Evolutionary conservation across 1,140 invertebrate genomes (phyloP).

Genomic region (Dreissena rostriformis): DNA sequence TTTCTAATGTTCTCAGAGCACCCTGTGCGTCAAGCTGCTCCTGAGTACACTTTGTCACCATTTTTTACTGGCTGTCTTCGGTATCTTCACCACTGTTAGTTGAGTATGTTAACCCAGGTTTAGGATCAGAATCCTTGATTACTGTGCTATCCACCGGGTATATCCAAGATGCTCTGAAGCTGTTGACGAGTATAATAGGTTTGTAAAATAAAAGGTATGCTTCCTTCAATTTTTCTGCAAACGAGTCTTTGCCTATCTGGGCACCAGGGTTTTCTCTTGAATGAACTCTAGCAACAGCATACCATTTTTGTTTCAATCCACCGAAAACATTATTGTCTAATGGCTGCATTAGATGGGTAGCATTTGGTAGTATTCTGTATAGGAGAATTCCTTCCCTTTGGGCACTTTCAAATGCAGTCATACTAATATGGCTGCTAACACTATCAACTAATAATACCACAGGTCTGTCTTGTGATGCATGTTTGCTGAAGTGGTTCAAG

Average conservation of each 20-base stretch:
- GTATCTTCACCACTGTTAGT: neutral
- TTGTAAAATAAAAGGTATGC: neutral
- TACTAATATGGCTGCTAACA: too few species aligned
- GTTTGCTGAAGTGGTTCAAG: too few species aligned
- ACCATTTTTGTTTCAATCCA: slow-evolving; percentile 37
- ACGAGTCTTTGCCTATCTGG: too few species aligned
- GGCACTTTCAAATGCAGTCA: slow-evolving; percentile 33
- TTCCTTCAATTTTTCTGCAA: too few species aligned
- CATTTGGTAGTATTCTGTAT: slow-evolving; percentile 57
- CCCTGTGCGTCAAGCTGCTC: neutral
- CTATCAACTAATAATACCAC: slow-evolving; percentile 52
- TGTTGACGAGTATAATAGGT: neutral
- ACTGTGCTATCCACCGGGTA: too few species aligned
- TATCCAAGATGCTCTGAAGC: too few species aligned
- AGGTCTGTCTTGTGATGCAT: slow-evolving; percentile 50
- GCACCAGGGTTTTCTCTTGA: too few species aligned
- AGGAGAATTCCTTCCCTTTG: slow-evolving; percentile 34
- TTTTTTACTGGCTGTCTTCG: neutral
- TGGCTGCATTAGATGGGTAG: slow-evolving; percentile 58
- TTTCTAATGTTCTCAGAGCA: too few species aligned
- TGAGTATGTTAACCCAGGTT: too few species aligned
- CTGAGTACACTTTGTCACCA: neutral
- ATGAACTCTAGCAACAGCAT: neutral
- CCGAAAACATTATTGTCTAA: slow-evolving; percentile 52
- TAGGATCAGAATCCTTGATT: too few species aligned